Percentiles rank a stretch among this genome's conserved stretches.
These are phyloP conservation scores for Lathamus discolor DNA, from an alignment of 2,113 vertebrate genomes.

Conservation along the genomic window DNA sequence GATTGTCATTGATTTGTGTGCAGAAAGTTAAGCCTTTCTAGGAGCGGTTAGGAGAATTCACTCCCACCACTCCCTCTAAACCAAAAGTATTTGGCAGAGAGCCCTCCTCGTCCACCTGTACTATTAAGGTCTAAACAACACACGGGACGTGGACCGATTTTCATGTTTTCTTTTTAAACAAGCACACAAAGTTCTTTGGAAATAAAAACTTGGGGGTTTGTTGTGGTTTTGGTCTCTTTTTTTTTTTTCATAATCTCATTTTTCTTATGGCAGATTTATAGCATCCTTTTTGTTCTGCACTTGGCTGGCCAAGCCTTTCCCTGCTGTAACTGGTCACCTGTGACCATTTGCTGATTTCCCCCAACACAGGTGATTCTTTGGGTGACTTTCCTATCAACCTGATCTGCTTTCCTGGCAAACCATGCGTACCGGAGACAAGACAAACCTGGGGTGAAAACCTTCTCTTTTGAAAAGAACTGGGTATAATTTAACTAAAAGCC, in stretches of 20 bases:
- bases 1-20: constrained; percentile 86
- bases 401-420: background rate
- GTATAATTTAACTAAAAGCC: constrained; percentile 3
- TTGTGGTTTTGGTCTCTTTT: background rate
- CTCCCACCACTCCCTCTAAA: constrained; percentile 94
- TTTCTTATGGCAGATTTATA: background rate
- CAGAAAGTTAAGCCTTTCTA: constrained; percentile 87
- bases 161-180: constrained; percentile 15
- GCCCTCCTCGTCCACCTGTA: constrained; percentile 94
- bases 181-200: background rate
- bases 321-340: background rate
- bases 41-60: constrained; percentile 86
- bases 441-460: constrained; percentile 7
- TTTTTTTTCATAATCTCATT: background rate
- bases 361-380: background rate
- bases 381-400: background rate
- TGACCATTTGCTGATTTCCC: background rate
- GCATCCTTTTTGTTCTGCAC: background rate
- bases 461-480: background rate
- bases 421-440: background rate
- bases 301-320: background rate
- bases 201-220: background rate
- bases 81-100: constrained; percentile 93
- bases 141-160: background rate
- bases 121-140: constrained; percentile 77